phyloP scores from a whole-genome alignment of 2,113 vertebrate genomes.

The Delphinapterus leucas region DNA sequence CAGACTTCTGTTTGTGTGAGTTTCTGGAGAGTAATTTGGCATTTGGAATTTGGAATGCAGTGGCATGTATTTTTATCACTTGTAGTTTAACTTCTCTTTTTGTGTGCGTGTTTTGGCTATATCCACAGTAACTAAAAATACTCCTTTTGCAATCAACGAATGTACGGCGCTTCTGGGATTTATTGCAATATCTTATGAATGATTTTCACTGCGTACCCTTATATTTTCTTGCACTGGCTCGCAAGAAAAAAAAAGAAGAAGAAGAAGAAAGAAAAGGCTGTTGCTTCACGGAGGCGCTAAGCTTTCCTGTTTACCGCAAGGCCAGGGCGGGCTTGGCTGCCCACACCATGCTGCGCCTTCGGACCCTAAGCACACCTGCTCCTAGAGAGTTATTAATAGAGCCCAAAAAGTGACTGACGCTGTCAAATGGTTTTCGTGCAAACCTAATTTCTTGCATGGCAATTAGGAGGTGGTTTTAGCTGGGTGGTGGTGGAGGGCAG shows the following conservation, averaged over 20 bases:
- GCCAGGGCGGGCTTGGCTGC: background rate
- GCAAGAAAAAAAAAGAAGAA: background rate
- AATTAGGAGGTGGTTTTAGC: conserved; percentile 14
- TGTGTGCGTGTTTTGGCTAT: background rate
- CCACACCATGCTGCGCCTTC: conserved; percentile 35
- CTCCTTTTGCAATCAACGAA: background rate
- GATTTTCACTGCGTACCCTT: background rate
- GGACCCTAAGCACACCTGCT: conserved; percentile 66
- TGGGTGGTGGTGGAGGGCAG: background rate
- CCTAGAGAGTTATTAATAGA: conserved; percentile 55
- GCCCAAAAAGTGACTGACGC: background rate
- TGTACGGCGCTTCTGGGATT: background rate
- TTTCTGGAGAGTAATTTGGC: background rate
- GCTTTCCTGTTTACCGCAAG: conserved; percentile 74
- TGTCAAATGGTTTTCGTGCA: conserved; percentile 44
- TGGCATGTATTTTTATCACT: background rate
- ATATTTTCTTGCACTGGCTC: background rate
- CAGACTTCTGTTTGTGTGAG: background rate
- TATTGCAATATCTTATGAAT: background rate
- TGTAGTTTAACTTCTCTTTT: background rate
- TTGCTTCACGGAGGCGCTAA: conserved; percentile 47
- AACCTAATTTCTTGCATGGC: conserved; percentile 33
- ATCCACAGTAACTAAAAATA: background rate
- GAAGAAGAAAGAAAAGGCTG: conserved; percentile 5
- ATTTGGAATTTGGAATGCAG: background rate